Percentiles rank a stretch among this genome's conserved stretches.
Conservation (phyloP, 2,113 vertebrate genomes). For the Phyllopteryx taeniolatus region DNA sequence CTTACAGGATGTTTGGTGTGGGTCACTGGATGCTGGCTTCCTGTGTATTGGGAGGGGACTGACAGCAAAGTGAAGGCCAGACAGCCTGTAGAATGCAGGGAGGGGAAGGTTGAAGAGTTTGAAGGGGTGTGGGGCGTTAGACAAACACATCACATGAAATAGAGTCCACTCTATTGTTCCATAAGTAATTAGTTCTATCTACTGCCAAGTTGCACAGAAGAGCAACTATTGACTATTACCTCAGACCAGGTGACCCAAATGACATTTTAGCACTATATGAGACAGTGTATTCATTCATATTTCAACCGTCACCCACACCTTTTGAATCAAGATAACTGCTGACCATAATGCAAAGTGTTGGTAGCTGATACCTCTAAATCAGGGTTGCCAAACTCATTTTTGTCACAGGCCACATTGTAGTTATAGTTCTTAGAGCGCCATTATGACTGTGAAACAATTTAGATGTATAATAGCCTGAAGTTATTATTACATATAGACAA, state of each 20-base stretch:
- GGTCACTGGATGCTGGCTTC: slow-evolving; percentile 77
- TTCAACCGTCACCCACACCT: neutral
- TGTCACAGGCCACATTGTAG: neutral
- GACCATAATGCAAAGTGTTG: slow-evolving; percentile 10
- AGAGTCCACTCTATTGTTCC: slow-evolving; percentile 54
- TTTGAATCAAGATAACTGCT: slow-evolving; percentile 16
- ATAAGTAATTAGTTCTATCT: slow-evolving; percentile 46
- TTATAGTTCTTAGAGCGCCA: neutral
- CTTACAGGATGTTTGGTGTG: slow-evolving; percentile 80
- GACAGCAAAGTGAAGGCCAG: slow-evolving; percentile 75
- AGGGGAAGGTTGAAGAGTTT: slow-evolving; percentile 32
- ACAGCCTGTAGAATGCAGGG: slow-evolving; percentile 64
- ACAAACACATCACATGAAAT: slow-evolving; percentile 59
- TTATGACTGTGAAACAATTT: too few species aligned
- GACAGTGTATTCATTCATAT: slow-evolving; percentile 8
- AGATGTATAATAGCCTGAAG: too few species aligned
- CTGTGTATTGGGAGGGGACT: slow-evolving; percentile 73
- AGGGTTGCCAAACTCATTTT: neutral
- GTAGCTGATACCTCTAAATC: slow-evolving; percentile 18
- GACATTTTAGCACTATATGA: neutral
- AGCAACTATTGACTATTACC: slow-evolving; percentile 21
- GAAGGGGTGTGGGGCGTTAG: slow-evolving; percentile 39
- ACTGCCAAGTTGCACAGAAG: slow-evolving; percentile 17
- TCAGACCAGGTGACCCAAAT: slow-evolving; percentile 1
- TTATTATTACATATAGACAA: too few species aligned